Evolutionary conservation across 2,113 vertebrate genomes (phyloP), one percentile per base, ranked within the genome.

Genomic region (Lutjanus erythropterus): DNA sequence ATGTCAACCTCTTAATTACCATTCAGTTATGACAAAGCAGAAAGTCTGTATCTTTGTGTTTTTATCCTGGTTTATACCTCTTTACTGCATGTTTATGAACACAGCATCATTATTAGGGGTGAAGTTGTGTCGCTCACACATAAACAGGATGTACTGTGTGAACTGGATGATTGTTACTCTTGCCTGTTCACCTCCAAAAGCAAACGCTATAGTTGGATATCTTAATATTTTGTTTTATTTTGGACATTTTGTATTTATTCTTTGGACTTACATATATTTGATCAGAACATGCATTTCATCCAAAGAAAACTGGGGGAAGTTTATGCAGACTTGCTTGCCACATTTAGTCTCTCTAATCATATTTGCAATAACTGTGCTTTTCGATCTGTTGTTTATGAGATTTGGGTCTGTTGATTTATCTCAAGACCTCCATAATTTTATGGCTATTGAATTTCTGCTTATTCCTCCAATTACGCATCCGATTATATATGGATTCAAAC

Each of bases 391-490:
- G 18, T 83, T 87, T 47, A 83, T 84, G 68, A 35, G 83, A 53
- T 87, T 75, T 29, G 88, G 82, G 9, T 56, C 73, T 2, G 7
- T 0, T 14, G 2, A 78, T 15, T 8, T 85, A 11, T 42, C 84
- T 21, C 60, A 46, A 14, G 18, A 58, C n/a, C n/a, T 89, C 14
- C 19, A 27, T 8, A 83, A 85, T n/a, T 74, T 89, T 6, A 79
- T 89, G 23, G 35, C 86, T 9, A 66, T 88, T 0, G 53, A 86
- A 31, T 74, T 79, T 75, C 31, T 91, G 6, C 60, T 89, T 6
- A 47, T 89, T 59, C 85, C 83, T 60, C 88, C 87, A 1, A 1
- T 85, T 46, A 9, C 90, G 14, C 91, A 92, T 78, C 91, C 86
- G 4, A 9, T 92, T 39, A 19, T 90, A 37, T 91, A 92, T 64